These are phyloP conservation scores for Odontothrips loti DNA, from an alignment of 2,888 invertebrate genomes.

Conservation along the genomic window DNA sequence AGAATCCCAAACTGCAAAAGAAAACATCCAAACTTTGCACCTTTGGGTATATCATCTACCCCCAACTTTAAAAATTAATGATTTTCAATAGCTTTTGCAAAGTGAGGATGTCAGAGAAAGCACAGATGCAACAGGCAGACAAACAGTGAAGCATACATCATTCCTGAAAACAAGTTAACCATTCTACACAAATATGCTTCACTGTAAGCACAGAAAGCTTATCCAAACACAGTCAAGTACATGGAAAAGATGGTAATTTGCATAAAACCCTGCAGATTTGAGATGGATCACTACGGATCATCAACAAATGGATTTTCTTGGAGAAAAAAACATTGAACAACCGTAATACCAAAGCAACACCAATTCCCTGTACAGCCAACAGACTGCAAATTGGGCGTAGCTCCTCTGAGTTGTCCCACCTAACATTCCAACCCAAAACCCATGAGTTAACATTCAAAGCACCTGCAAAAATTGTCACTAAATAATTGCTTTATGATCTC, in stretches of 20 bases:
- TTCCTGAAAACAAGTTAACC: neutral
- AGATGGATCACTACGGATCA: no score
- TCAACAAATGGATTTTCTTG: no score
- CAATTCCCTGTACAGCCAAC: no score
- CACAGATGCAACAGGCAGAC: neutral
- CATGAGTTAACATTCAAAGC: neutral
- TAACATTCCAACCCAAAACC: no score
- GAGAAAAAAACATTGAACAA: no score
- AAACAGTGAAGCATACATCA: neutral
- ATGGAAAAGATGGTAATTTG: no score
- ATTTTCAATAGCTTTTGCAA: neutral
- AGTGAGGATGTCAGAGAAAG: neutral
- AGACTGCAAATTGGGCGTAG: no score
- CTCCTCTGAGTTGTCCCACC: no score
- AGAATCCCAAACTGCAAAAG: conserved; percentile 18
- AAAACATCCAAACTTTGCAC: neutral
- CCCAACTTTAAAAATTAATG: neutral
- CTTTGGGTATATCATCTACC: neutral
- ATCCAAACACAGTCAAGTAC: neutral
- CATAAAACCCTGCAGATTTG: no score
- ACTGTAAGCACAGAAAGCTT: conserved; percentile 21
- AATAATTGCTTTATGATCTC: neutral
- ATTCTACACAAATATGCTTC: neutral
- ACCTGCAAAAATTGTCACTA: neutral
- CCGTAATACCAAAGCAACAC: no score